Evolutionary conservation across 35 echinoderm and acorn worm species (phyloP).

Genomic region (Ptychodera flava): DNA sequence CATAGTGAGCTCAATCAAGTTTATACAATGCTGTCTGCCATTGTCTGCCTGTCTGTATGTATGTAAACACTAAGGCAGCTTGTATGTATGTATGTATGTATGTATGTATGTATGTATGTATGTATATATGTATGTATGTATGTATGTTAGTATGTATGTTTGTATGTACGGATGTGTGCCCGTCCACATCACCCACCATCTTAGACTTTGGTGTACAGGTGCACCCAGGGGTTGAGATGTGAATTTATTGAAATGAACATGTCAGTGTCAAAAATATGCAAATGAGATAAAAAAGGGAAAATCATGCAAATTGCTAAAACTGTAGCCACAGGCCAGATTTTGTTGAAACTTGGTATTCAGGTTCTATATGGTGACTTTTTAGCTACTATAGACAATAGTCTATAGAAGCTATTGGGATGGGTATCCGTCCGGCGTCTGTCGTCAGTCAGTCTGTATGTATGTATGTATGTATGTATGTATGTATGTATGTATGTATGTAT

Average conservation of each 20-base stretch:
- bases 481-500: no score
- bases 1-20: no score
- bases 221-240: background rate
- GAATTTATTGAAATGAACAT: background rate
- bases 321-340: background rate
- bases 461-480: no score
- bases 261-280: background rate
- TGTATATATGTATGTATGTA: background rate
- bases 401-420: no score
- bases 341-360: no score
- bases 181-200: background rate
- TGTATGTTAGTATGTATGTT: background rate
- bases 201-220: background rate
- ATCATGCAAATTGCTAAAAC: background rate
- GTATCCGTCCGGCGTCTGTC: no score
- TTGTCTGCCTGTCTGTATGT: no score
- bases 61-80: no score
- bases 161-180: background rate
- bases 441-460: no score
- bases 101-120: background rate
- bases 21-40: no score
- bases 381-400: no score
- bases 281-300: background rate
- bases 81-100: background rate
- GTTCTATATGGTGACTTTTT: no score